phyloP scores from a whole-genome alignment of 2,888 invertebrate genomes.

The Andrena flavipes region DNA sequence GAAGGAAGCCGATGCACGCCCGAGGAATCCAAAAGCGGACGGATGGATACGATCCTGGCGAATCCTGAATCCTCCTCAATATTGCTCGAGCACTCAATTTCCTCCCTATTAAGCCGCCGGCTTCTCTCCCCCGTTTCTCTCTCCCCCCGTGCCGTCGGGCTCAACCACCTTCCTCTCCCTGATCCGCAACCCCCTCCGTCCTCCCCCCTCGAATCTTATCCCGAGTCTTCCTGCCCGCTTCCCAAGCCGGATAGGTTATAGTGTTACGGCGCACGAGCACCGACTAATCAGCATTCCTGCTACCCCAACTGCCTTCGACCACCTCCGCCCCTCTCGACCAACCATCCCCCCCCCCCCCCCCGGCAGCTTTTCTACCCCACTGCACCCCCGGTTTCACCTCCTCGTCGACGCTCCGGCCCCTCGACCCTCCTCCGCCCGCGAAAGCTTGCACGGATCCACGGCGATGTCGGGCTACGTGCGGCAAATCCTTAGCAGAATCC shows the following conservation, averaged over 20 bases:
- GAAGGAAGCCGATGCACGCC: slow-evolving; percentile 81
- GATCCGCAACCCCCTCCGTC: slow-evolving; percentile 57
- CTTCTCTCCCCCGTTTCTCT: slow-evolving; percentile 76
- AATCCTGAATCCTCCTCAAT: slow-evolving; percentile 84
- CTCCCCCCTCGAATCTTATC: slow-evolving; percentile 75
- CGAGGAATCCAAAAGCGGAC: slow-evolving; percentile 82
- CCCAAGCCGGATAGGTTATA: slow-evolving; percentile 82
- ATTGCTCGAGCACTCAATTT: slow-evolving; percentile 85
- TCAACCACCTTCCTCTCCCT: slow-evolving; percentile 50
- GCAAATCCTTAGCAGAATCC: slow-evolving; percentile 83
- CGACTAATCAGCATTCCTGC: slow-evolving; percentile 84
- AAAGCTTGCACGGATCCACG: slow-evolving; percentile 77
- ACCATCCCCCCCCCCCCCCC: too few species aligned
- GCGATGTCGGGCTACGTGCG: slow-evolving; percentile 82
- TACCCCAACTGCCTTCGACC: slow-evolving; percentile 64
- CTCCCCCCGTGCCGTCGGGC: slow-evolving; percentile 50
- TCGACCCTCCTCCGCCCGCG: slow-evolving; percentile 34
- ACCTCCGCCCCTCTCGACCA: slow-evolving; percentile 22
- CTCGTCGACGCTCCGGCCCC: slow-evolving; percentile 30
- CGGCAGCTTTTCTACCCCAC: slow-evolving; percentile 31
- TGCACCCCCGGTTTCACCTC: slow-evolving; percentile 26
- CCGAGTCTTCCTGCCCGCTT: slow-evolving; percentile 78
- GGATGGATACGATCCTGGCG: slow-evolving; percentile 81
- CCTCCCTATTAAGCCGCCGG: slow-evolving; percentile 85
- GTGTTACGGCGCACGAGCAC: slow-evolving; percentile 83